Conservation (phyloP, 1,140 invertebrate species). For the Drosophila arizonae region DNA sequence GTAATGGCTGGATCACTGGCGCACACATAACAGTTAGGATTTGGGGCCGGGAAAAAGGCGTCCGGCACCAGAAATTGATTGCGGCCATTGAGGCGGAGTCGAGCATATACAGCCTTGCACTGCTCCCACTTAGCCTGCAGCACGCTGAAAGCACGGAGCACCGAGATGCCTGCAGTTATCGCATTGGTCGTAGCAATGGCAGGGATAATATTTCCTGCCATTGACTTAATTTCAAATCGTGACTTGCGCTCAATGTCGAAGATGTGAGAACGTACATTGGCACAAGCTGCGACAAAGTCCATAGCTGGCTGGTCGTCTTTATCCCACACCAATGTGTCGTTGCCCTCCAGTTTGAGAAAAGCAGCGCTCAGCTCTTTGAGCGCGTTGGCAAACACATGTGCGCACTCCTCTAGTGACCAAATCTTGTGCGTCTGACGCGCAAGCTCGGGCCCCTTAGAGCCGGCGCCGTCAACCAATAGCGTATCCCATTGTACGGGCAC, state of each 20-base stretch:
- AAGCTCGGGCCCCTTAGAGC: slow-evolving; percentile 59
- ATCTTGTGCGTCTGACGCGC: slow-evolving; percentile 89
- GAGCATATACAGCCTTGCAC: slow-evolving; percentile 90
- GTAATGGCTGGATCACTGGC: slow-evolving; percentile 91
- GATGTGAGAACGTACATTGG: slow-evolving; percentile 96
- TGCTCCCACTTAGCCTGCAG: slow-evolving; percentile 87
- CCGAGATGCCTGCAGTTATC: slow-evolving; percentile 96
- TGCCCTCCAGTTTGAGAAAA: slow-evolving; percentile 85
- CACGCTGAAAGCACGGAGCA: slow-evolving; percentile 94
- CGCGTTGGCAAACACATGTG: slow-evolving; percentile 89
- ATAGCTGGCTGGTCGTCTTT: slow-evolving; percentile 97
- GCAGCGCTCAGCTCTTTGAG: slow-evolving; percentile 88
- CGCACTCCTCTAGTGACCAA: slow-evolving; percentile 90
- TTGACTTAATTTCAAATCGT: slow-evolving; percentile 98
- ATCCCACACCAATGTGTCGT: slow-evolving; percentile 95
- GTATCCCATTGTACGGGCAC: slow-evolving; percentile 90
- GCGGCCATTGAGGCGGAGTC: slow-evolving; percentile 87
- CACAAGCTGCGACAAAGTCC: slow-evolving; percentile 98
- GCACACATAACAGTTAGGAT: slow-evolving; percentile 94
- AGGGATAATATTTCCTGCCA: slow-evolving; percentile 99
- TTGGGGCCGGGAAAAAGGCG: slow-evolving; percentile 87
- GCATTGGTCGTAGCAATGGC: slow-evolving; percentile 99
- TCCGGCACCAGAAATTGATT: slow-evolving; percentile 89
- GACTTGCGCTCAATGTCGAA: slow-evolving; percentile 95
- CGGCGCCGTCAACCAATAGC: slow-evolving; percentile 84